Conservation (phyloP, 2,113 vertebrate genomes). For the Columba livia region DNA sequence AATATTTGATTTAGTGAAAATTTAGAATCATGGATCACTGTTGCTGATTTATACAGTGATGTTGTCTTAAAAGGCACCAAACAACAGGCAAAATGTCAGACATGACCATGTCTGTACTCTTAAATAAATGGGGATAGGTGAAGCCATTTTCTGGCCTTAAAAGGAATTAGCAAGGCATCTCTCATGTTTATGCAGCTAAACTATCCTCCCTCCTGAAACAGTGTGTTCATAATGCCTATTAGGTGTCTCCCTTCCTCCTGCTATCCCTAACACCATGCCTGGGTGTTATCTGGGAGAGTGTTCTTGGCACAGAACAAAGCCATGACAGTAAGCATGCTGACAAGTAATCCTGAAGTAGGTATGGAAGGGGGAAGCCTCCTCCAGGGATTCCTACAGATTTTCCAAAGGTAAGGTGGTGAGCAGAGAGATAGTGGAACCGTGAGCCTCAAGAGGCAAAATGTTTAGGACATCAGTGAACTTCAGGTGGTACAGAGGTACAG, state of each 20-base stretch:
- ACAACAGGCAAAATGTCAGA: not conserved
- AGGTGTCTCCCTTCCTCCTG: not conserved
- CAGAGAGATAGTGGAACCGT: not conserved
- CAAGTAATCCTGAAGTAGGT: not conserved
- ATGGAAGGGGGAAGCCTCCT: not conserved
- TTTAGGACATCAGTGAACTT: not conserved
- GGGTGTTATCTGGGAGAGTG: not conserved
- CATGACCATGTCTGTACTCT: not conserved
- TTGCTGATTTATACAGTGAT: not conserved
- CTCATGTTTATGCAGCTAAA: not conserved
- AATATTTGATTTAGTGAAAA: not conserved
- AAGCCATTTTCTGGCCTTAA: not conserved
- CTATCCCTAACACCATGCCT: not conserved
- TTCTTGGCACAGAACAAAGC: not conserved
- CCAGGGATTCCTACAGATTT: not conserved
- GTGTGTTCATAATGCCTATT: not conserved
- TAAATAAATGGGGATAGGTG: not conserved
- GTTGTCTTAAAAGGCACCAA: not conserved
- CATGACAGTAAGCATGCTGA: not conserved
- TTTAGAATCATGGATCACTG: not conserved
- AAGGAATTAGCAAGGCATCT: not conserved
- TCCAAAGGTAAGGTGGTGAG: not conserved
- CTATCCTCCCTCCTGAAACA: not conserved
- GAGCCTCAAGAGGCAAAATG: not conserved
- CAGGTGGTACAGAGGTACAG: not conserved